A percentile compares a stretch with the other conserved stretches of the same genome.
Conservation (phyloP, 2,888 invertebrate genomes). For the Deroplatys truncata region DNA sequence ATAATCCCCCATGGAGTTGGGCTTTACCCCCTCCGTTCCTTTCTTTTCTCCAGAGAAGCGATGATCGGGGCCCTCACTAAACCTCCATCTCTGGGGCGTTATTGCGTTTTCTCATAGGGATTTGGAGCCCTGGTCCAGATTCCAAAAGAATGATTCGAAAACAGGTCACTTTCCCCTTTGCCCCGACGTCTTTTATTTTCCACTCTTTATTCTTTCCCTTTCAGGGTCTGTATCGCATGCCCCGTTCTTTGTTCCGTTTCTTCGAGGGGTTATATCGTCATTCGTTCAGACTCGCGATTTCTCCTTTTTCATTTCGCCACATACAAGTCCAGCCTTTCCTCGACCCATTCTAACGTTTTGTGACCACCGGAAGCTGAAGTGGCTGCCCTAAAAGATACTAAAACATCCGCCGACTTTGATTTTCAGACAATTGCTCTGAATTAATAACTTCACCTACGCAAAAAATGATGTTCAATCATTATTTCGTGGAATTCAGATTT, state of each 20-base stretch:
- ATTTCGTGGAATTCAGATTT: no score
- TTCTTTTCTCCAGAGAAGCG: neutral
- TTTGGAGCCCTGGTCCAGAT: neutral
- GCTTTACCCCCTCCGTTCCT: neutral
- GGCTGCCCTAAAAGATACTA: no score
- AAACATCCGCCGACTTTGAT: no score
- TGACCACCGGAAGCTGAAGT: no score
- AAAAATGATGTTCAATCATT: no score
- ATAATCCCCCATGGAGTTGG: neutral
- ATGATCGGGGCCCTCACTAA: neutral
- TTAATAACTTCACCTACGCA: no score
- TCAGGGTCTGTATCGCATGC: neutral
- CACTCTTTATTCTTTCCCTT: neutral
- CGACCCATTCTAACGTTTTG: neutral
- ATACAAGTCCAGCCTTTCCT: neutral
- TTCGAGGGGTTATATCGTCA: no score
- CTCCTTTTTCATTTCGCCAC: neutral
- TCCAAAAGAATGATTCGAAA: neutral
- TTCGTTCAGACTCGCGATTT: no score
- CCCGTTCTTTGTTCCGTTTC: neutral
- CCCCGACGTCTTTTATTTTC: neutral
- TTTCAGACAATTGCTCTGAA: no score
- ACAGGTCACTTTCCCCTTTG: neutral
- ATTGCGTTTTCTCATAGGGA: neutral
- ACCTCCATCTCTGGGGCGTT: neutral